Evolutionary conservation across 2,888 invertebrate species (phyloP).

Genomic region (Tachina lurida): DNA sequence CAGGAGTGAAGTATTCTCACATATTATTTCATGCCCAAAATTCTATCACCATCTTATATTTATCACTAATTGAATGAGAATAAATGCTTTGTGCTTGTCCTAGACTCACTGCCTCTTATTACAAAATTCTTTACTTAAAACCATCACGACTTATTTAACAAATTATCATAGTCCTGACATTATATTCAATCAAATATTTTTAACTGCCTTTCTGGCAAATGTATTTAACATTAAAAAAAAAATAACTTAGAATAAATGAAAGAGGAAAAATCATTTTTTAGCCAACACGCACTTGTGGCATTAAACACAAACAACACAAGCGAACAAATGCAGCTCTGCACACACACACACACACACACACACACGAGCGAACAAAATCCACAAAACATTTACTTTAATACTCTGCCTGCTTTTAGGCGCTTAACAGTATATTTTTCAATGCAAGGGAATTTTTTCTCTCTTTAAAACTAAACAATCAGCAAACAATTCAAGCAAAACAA

Average conservation of each 20-base stretch:
- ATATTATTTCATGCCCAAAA: too few relatives aligned
- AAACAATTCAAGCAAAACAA: slow-evolving; percentile 22
- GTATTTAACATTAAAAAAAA: not conserved
- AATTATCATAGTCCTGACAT: too few relatives aligned
- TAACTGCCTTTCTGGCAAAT: not conserved
- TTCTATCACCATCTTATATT: too few relatives aligned
- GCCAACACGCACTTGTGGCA: slow-evolving; percentile 38
- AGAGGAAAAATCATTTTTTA: slow-evolving; percentile 1
- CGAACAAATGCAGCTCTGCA: not conserved
- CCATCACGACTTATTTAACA: too few relatives aligned
- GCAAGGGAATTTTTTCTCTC: slow-evolving; percentile 45
- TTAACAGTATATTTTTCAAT: slow-evolving; percentile 35
- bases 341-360: not conserved
- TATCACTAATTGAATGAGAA: too few relatives aligned
- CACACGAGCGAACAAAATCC: not conserved
- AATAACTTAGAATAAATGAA: not conserved
- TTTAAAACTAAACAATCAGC: slow-evolving; percentile 55
- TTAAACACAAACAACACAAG: not conserved
- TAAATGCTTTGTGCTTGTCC: too few relatives aligned
- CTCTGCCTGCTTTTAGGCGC: slow-evolving; percentile 49
- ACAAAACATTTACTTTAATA: slow-evolving; percentile 57
- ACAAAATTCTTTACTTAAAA: too few relatives aligned
- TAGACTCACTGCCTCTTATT: too few relatives aligned
- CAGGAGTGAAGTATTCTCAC: too few relatives aligned
- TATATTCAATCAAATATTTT: too few relatives aligned